phyloP scores from a whole-genome alignment of 2,113 vertebrate species.

The Micronisus gabar region DNA sequence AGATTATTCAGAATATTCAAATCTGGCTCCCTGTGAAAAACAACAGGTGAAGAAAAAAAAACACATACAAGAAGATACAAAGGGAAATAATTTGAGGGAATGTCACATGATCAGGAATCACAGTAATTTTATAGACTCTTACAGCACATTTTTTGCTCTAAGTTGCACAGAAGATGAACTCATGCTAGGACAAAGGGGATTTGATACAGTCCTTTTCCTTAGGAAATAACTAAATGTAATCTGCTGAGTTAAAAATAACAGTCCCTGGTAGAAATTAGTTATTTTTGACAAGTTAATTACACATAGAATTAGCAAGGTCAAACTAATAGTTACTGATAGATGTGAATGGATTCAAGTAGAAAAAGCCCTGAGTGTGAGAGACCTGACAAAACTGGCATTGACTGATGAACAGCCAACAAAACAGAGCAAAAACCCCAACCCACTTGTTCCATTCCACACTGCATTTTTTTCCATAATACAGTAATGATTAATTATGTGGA shows the following conservation, averaged over 20 bases:
- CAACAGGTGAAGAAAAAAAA: not conserved
- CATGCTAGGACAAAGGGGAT: not conserved
- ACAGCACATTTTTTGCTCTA: not conserved
- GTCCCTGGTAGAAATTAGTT: not conserved
- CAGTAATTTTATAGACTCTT: not conserved
- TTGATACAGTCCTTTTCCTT: not conserved
- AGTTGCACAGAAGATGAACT: not conserved
- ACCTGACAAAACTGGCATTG: not conserved
- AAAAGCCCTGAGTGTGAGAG: not conserved
- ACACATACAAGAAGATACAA: not conserved
- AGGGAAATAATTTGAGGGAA: not conserved
- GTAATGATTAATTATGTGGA: not conserved
- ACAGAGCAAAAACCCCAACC: not conserved
- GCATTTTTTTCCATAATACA: not conserved
- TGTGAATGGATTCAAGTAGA: not conserved
- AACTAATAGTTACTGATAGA: not conserved
- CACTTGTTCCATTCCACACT: not conserved
- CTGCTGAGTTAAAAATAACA: not conserved
- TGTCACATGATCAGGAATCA: not conserved
- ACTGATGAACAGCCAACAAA: not conserved
- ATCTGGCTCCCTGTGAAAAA: not conserved
- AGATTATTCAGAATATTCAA: not conserved
- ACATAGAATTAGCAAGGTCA: not conserved
- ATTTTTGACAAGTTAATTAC: not conserved
- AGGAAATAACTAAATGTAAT: not conserved